Evolutionary conservation across 2,888 invertebrate species (phyloP), one percentile per base, ranked within the genome.

Genomic region (Lasioglossum pauxillum): DNA sequence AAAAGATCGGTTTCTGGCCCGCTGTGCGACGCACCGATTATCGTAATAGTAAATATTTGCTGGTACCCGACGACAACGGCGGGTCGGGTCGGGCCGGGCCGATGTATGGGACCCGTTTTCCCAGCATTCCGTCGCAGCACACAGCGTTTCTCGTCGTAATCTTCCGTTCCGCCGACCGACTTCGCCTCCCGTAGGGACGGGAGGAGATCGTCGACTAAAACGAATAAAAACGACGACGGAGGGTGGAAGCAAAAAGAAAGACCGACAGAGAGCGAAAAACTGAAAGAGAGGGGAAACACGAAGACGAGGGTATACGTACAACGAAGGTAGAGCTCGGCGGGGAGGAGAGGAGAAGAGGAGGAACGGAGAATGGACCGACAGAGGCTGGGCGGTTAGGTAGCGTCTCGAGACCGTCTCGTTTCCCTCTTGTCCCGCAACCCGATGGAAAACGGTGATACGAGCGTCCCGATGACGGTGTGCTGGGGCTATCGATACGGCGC

Each of bases 11-110:
- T n/a, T n/a, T n/a, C n/a, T n/a, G n/a, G n/a, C n/a, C 31, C 31
- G 1, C 31, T 31, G 31, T 31, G 38, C 60, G 77, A 7, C 72
- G 78, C 49, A 78, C 80, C 80, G 84, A 86, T 86, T 78, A 86
- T 80, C 81, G 81, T 86, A 85, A 85, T 78, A 71, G 85, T 85
- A 86, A 86, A 86, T 85, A 86, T 86, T 86, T 81, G 73, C 72
- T 46, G 10, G 44, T 12, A 19, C 12, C 80, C 16, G 53, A 38
- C 78, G 67, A 57, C 53, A 67, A 84, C 67, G 44, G n/a, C 12
- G 57, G 5, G n/a, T 53, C 53, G n/a, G n/a, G 23, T n/a, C n/a
- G 23, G 53, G 53, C 14, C 41, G 12, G 44, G 19, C 64, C 53
- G 46, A 80, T 83, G 60, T 83, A 83, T 69, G 76, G 73, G 78